Evolutionary conservation across 2,888 invertebrate species (phyloP).

Genomic region (Megaustenia siamemsis): DNA sequence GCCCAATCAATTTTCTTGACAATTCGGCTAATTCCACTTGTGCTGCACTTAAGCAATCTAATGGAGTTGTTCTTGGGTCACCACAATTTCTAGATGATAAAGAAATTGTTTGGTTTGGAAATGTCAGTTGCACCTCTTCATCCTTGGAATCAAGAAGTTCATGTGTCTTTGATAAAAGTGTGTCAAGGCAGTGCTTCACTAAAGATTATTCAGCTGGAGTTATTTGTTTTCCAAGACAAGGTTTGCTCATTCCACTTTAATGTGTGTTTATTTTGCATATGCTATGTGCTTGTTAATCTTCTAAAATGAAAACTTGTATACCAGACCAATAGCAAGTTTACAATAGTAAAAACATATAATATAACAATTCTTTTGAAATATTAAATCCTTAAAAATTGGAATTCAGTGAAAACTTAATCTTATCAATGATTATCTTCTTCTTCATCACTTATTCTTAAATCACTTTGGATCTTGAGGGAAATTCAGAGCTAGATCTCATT

Average conservation of each 20-base stretch:
- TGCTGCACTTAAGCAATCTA: background rate
- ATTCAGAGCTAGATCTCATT: no score
- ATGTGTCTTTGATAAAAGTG: background rate
- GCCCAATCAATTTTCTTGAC: slow-evolving; percentile 29
- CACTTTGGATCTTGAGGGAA: no score
- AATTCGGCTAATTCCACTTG: slow-evolving; percentile 1
- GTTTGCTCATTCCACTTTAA: slow-evolving; percentile 19
- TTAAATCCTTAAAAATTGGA: no score
- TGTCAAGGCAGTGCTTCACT: slow-evolving; percentile 15
- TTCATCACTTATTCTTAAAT: no score
- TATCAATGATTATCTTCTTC: no score
- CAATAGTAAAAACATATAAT: no score
- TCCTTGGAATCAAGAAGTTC: slow-evolving; percentile 5
- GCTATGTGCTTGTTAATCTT: no score
- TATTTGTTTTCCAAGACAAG: slow-evolving; percentile 62
- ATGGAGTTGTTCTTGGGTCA: slow-evolving; percentile 58
- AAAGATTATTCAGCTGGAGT: slow-evolving; percentile 64
- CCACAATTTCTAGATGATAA: background rate
- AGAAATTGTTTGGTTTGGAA: slow-evolving; percentile 48
- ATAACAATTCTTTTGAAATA: no score
- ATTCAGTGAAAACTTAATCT: no score
- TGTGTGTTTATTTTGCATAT: no score
- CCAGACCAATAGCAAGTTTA: no score
- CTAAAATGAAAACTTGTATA: no score
- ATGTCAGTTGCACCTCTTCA: slow-evolving; percentile 2